These are phyloP conservation scores for Eremobia ochroleuca DNA, from an alignment of 2,888 invertebrate species.

Conservation along the genomic window DNA sequence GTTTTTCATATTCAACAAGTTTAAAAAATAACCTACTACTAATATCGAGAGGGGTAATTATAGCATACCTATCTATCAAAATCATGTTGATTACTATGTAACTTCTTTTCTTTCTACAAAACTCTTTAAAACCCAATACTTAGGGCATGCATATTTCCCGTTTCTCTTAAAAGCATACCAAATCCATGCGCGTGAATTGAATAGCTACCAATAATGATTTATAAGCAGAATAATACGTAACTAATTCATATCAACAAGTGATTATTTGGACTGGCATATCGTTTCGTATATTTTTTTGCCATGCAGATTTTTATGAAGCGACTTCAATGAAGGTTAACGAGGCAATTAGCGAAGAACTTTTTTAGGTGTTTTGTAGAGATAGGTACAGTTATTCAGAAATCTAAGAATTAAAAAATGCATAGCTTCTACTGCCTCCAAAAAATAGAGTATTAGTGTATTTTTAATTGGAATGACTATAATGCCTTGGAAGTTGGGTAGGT, in stretches of 20 bases:
- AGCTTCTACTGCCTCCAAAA: not conserved
- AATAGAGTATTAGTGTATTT: not conserved
- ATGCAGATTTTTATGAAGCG: constrained; percentile 12
- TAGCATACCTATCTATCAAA: constrained; percentile 35
- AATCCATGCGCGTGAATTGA: not conserved
- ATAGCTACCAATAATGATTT: not conserved
- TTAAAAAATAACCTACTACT: constrained; percentile 2
- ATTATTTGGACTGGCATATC: constrained; percentile 28
- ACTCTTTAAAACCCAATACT: not conserved
- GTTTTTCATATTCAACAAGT: not conserved
- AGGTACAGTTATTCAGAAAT: not conserved
- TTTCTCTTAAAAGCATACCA: not conserved
- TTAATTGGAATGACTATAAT: too few species aligned
- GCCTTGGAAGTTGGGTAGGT: too few species aligned
- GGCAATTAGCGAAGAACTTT: constrained; percentile 75
- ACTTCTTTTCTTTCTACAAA: not conserved
- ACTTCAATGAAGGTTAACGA: constrained; percentile 72
- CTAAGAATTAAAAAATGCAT: not conserved
- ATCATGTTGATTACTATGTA: not conserved
- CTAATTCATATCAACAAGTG: constrained; percentile 23
- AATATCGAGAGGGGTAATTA: constrained; percentile 18
- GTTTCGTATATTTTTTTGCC: constrained; percentile 28
- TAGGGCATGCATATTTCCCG: not conserved
- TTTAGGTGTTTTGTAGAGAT: constrained; percentile 20
- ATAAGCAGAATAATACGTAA: constrained; percentile 3